Base-by-base conservation (phyloP, 2,888 invertebrate species). In the Sminthurinus aureus region DNA sequence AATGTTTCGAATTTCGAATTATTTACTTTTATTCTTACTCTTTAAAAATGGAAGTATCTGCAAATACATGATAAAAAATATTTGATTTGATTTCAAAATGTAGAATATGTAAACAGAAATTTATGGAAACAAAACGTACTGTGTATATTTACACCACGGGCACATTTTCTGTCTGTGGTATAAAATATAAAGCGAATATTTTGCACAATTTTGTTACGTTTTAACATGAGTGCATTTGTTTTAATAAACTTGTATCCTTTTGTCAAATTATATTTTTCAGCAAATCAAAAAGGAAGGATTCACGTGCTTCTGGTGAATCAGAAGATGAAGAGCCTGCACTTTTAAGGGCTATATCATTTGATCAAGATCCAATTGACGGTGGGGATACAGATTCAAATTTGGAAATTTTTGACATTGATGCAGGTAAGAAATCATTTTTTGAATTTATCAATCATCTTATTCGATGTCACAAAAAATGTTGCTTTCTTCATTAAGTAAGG, bases 321-420 rank as follows among this genome's bases (percentile, higher is more conserved):
- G 76, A 88, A 85, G 83, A 88, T 84, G 83, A 88, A 90, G 88
- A 89, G 66, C 93, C 93, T 74, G 91, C 93, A 84, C 88, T 93
- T 66, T 89, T 92, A 77, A 90, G 94, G 78, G 92, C 93, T 15
- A 93, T 93, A 89, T 93, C 93, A 12, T 93, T 93, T 15, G 94
- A 94, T 89, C 88, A 86, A 20, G 90, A 89, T 50, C 86, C 87
- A 24, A 71, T 84, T 66, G 90, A 89, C 50, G 86, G 87, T 38
- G 74, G 85, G 52, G 87, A 89, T 84, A 71, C 84, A 18, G 86
- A 85, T 74, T 87, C 88, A 73, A 82, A 82, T 24, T 79, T 85
- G 50, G 89, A 89, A 82, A 88, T 89, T 24, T 89, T 89, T 83
- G 89, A 89, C 38, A 86, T 89, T 79, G 89, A 89, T 84, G 88